Base-by-base conservation (phyloP, 2,888 invertebrate genomes). In the Polietes domitor region DNA sequence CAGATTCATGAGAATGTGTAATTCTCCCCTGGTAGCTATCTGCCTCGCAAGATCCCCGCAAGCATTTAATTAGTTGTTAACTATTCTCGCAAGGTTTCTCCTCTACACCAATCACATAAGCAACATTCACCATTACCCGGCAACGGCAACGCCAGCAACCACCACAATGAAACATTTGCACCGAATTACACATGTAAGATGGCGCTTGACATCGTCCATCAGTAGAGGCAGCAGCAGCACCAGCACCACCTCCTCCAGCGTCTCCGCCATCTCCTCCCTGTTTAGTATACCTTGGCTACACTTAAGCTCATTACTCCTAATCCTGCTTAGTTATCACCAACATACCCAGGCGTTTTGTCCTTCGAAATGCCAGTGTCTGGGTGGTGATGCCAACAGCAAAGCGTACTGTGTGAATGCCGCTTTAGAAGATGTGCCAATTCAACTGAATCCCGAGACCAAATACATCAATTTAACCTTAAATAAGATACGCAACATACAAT, bases 391-490 rank as follows among this genome's bases (percentile, higher is more conserved):
- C 73, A 93, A 94, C 86, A 94, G 96, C 86, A 94, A 94, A 81
- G 96, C 96, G 32, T 94, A 95, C 86, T 97, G 97, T 92, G 95
- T 95, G 87, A 94, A 95, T 89, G 96, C 96, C 76, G 94, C 94
- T 84, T 94, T 97, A 86, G 96, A 96, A 91, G 96, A 96, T 88
- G 96, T 97, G 76, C 97, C 97, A 83, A 97, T 97, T 88, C 97
- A 97, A 90, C 94, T 97, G 87, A 97, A 97, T 92, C 98, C 98
- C 53, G 96, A 96, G 91, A 95, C 97, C 71, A 95, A 95, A 74
- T 95, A 95, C 92, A 95, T 98, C 89, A 96, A 96, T 90, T 94
- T 98, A 80, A 95, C 96, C n/a, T 94, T 95, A 90, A 98, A 98
- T 92, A 94, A 95, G 87, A 96, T 98, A 89, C 94, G 94, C 89